Conservation (phyloP, 2,797 vertebrate species). For the Schizopygopsis malacanthus region DNA sequence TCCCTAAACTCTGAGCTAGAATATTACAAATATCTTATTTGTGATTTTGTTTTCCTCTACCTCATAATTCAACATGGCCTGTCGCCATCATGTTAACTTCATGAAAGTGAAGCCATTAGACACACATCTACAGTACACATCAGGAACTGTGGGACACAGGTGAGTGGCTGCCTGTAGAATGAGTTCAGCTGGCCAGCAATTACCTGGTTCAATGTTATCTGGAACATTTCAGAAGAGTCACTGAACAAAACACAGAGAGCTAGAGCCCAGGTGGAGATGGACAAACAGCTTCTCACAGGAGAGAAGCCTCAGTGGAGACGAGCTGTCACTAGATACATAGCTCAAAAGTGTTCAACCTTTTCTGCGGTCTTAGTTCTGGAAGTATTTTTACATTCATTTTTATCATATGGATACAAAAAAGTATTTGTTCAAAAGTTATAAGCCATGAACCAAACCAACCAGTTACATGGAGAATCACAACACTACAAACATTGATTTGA, state of each 20-base stretch:
- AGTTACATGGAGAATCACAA: background rate
- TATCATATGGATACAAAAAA: background rate
- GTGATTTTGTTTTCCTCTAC: background rate
- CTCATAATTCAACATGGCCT: background rate
- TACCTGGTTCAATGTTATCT: slow-evolving; percentile 53
- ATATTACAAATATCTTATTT: background rate
- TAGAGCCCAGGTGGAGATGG: slow-evolving; percentile 3
- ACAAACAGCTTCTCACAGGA: background rate
- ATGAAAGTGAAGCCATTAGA: slow-evolving; percentile 13
- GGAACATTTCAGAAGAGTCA: slow-evolving; percentile 6
- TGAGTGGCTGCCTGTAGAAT: slow-evolving; percentile 1
- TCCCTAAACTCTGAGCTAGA: background rate
- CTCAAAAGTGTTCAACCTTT: background rate
- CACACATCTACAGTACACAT: background rate
- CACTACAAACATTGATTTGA: too few relatives aligned
- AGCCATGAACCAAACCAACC: background rate
- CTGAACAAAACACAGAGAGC: slow-evolving; percentile 23
- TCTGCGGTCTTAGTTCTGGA: background rate
- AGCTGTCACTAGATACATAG: background rate
- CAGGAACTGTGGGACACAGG: background rate
- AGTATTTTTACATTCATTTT: background rate
- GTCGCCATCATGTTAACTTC: background rate
- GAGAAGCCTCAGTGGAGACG: background rate
- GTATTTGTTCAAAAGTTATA: background rate
- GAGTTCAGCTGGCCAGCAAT: slow-evolving; percentile 36